Conservation (phyloP, 2,113 vertebrate species). For the Camelus bactrianus region DNA sequence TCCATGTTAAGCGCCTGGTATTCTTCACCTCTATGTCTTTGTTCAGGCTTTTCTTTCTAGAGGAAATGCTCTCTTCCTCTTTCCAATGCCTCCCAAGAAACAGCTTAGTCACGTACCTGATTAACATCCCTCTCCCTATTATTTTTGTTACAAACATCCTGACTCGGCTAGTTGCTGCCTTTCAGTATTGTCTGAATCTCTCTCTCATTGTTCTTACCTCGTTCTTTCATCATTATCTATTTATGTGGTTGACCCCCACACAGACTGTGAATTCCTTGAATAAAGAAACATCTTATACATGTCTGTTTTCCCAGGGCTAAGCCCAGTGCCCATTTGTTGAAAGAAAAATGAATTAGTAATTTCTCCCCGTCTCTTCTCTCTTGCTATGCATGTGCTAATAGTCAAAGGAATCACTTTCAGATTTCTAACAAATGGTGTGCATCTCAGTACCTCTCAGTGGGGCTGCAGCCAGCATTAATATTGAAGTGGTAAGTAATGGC, state of each 20-base stretch:
- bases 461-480: conserved; percentile 76
- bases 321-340: neutral
- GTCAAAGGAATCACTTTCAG: conserved; percentile 67
- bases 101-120: neutral
- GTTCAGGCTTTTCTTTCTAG: neutral
- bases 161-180: neutral
- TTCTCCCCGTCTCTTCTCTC: conserved; percentile 42
- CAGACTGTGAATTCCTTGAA: conserved; percentile 24
- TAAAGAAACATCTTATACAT: neutral
- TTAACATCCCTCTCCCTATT: neutral
- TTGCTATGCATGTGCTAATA: conserved; percentile 2
- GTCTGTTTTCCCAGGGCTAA: neutral
- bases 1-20: neutral
- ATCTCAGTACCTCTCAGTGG: conserved; percentile 55
- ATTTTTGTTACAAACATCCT: neutral
- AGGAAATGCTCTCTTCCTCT: neutral
- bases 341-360: conserved; percentile 61
- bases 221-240: neutral
- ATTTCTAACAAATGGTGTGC: conserved; percentile 72
- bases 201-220: neutral
- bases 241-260: neutral
- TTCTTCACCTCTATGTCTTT: neutral
- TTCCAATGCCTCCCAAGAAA: neutral
- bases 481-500: conserved; percentile 70
- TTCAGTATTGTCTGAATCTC: neutral